phyloP scores from a whole-genome alignment of 2,888 invertebrate genomes.

The Hydropsyche betteni region DNA sequence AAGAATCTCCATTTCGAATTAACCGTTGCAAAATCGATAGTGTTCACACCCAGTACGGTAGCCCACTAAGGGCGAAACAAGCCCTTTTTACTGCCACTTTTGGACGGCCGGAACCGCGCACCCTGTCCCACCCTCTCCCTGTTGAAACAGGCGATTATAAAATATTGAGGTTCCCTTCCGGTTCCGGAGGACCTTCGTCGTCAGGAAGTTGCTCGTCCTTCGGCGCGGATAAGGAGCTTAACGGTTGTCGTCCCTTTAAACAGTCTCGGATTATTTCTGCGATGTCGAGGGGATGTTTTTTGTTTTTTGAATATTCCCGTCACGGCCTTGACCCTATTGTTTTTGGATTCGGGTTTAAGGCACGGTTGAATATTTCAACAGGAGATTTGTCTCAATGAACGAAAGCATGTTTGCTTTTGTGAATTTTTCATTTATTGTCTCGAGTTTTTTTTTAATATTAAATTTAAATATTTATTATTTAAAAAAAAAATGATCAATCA shows the following conservation, averaged over 20 bases:
- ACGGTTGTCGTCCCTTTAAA: background rate
- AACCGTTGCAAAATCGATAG: background rate
- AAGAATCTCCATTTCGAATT: background rate
- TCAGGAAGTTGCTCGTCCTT: background rate
- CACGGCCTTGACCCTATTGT: constrained; percentile 8
- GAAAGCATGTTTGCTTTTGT: too few relatives aligned
- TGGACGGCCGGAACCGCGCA: too few relatives aligned
- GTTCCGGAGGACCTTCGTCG: constrained; percentile 1
- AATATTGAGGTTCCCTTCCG: constrained; percentile 4
- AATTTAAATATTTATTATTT: too few relatives aligned
- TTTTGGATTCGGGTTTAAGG: background rate
- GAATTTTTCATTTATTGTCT: too few relatives aligned
- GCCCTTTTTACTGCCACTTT: too few relatives aligned
- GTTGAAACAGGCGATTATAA: constrained; percentile 11
- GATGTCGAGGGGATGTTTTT: background rate
- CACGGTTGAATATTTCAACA: too few relatives aligned
- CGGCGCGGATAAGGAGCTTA: constrained; percentile 18
- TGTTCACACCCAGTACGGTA: too few relatives aligned
- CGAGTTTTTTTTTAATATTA: too few relatives aligned
- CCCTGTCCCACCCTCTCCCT: too few relatives aligned
- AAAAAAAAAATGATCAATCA: too few relatives aligned
- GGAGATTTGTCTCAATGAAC: too few relatives aligned
- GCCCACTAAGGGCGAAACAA: too few relatives aligned
- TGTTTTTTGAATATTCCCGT: background rate
- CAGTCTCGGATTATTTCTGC: constrained; percentile 18